Percentiles rank a stretch among this genome's conserved stretches.
Conservation (phyloP, 2,888 invertebrate species). For the Anthrax anthrax region DNA sequence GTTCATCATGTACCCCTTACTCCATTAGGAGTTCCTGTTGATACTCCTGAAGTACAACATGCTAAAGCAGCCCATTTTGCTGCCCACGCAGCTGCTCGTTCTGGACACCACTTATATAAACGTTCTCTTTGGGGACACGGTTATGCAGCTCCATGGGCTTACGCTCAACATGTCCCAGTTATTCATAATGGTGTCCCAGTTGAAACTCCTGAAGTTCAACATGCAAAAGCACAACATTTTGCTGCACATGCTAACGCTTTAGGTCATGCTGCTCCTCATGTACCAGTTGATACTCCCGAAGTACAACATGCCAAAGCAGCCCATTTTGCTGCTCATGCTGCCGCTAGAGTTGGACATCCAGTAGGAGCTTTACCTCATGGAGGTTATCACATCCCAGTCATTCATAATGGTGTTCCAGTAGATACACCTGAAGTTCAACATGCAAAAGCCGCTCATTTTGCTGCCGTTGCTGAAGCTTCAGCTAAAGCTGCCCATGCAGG, state of each 20-base stretch:
- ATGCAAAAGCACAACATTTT: conserved; percentile 33
- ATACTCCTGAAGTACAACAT: conserved; percentile 36
- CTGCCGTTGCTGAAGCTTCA: conserved; percentile 29
- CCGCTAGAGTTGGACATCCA: conserved; percentile 21
- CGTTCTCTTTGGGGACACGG: conserved; percentile 24
- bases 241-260: conserved; percentile 33
- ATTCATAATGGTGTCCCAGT: conserved; percentile 36
- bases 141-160: conserved; percentile 24
- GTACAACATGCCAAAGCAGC: conserved; percentile 36
- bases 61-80: conserved; percentile 40
- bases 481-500: conserved; percentile 11
- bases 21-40: conserved; percentile 32
- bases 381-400: conserved; percentile 29
- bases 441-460: conserved; percentile 32
- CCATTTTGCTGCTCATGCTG: conserved; percentile 30
- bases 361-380: conserved; percentile 18
- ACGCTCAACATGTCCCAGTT: conserved; percentile 24
- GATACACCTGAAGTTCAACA: conserved; percentile 39
- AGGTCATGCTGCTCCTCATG: conserved; percentile 17
- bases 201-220: conserved; percentile 39
- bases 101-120: conserved; percentile 31
- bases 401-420: conserved; percentile 36
- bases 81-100: conserved; percentile 35
- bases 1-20: conserved; percentile 22
- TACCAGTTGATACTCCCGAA: conserved; percentile 38